phyloP scores from a whole-genome alignment of 1,140 invertebrate genomes.

The Drosophila nikananu region DNA sequence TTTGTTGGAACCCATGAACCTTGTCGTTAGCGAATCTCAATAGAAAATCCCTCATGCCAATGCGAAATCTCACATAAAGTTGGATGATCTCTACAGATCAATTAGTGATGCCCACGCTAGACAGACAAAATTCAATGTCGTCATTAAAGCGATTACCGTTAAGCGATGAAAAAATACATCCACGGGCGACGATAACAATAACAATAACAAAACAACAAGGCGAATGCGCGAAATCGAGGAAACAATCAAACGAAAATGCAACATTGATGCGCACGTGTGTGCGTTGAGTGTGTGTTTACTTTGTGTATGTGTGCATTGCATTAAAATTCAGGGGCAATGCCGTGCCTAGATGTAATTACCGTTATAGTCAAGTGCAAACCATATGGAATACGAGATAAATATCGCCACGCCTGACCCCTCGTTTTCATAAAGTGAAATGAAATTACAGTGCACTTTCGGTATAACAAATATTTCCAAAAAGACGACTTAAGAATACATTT shows the following conservation, averaged over 20 bases:
- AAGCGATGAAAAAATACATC: conserved; percentile 49
- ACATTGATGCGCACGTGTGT: conserved; percentile 39
- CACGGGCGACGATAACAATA: conserved; percentile 21
- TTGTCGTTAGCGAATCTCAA: not conserved
- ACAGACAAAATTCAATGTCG: conserved; percentile 63
- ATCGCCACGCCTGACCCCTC: conserved; percentile 64
- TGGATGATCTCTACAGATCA: conserved; percentile 37
- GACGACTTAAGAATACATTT: not conserved
- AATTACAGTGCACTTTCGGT: conserved; percentile 23
- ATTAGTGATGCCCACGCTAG: conserved; percentile 46
- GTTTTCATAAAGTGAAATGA: conserved; percentile 66
- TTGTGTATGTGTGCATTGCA: conserved; percentile 38
- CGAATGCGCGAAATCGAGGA: conserved; percentile 20
- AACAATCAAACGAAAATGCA: conserved; percentile 59
- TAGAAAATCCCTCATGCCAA: conserved; percentile 22
- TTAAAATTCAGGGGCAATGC: conserved; percentile 77
- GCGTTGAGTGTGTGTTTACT: not conserved
- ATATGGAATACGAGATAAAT: conserved; percentile 68
- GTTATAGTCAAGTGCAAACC: conserved; percentile 79
- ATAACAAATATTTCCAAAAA: not conserved
- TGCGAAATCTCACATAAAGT: conserved; percentile 12
- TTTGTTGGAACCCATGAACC: not conserved
- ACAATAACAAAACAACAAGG: conserved; percentile 50
- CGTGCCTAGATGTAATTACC: conserved; percentile 80
- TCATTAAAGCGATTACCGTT: conserved; percentile 62